Evolutionary conservation across 2,113 vertebrate species (phyloP).

Genomic region (Hippopotamus amphibius): DNA sequence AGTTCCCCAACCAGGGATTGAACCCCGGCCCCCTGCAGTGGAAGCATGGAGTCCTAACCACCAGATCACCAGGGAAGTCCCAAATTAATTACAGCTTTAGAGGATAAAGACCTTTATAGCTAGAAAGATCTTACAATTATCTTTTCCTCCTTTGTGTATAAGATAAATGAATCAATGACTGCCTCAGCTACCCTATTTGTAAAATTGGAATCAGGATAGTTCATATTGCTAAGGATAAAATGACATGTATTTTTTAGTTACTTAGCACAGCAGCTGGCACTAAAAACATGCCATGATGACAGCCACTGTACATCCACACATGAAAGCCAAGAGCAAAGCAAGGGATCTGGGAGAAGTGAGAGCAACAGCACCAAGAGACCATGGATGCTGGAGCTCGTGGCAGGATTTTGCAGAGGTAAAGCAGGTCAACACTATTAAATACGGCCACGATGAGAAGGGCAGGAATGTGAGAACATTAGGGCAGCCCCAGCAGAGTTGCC

Average conservation of each 20-base stretch:
- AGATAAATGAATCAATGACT: slow-evolving; percentile 24
- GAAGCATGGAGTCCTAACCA: too few species aligned
- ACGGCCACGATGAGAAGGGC: background rate
- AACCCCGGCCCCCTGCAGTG: too few species aligned
- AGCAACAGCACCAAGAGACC: background rate
- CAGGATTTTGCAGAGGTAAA: background rate
- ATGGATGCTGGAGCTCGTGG: background rate
- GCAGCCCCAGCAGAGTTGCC: background rate
- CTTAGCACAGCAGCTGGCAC: background rate
- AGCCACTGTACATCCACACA: background rate
- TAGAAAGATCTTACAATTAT: background rate
- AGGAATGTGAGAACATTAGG: background rate
- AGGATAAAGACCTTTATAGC: background rate
- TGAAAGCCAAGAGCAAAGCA: slow-evolving; percentile 3
- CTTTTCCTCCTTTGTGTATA: slow-evolving; percentile 1
- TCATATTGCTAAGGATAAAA: slow-evolving; percentile 32
- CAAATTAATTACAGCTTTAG: background rate
- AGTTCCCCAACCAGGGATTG: too few species aligned
- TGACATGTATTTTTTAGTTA: background rate
- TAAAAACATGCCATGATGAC: background rate
- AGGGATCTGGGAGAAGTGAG: background rate
- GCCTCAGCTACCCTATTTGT: background rate
- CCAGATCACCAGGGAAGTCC: too few species aligned
- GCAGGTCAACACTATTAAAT: background rate
- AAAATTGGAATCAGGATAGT: background rate